These are phyloP conservation scores for Solenodon paradoxus DNA, from an alignment of 2,113 vertebrate species.

Conservation along the genomic window DNA sequence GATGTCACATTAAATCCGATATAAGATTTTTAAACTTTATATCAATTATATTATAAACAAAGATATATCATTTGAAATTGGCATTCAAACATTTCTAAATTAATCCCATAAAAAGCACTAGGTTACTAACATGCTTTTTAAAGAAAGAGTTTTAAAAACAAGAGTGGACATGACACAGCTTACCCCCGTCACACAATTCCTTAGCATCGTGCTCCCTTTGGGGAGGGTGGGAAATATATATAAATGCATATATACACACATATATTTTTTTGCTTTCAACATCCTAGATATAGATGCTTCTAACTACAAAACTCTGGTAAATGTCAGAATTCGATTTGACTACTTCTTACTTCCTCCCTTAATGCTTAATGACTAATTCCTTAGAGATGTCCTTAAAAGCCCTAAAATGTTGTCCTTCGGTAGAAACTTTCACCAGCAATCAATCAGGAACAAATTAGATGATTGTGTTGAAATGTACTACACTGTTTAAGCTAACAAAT, in stretches of 20 bases:
- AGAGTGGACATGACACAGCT: background rate
- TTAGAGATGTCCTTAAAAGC: constrained; percentile 81
- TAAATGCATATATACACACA: too few species aligned
- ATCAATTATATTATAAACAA: constrained; percentile 53
- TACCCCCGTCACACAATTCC: constrained; percentile 46
- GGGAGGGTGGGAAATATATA: background rate
- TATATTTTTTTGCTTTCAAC: constrained; percentile 75
- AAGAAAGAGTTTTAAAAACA: constrained; percentile 16
- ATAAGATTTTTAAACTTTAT: constrained; percentile 72
- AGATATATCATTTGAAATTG: constrained; percentile 61
- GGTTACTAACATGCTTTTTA: background rate
- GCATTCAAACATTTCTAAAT: constrained; percentile 21
- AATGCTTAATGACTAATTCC: constrained; percentile 81
- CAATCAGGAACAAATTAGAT: constrained; percentile 80
- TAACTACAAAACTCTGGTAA: constrained; percentile 77
- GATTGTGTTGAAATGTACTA: constrained; percentile 78
- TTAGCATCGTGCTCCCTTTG: background rate
- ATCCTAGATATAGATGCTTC: constrained; percentile 77
- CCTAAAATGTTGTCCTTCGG: constrained; percentile 79
- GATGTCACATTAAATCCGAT: constrained; percentile 81
- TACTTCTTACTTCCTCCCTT: constrained; percentile 79
- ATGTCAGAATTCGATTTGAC: constrained; percentile 79
- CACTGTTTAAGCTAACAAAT: constrained; percentile 81
- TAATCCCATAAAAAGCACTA: constrained; percentile 41
- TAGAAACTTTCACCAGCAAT: constrained; percentile 83